Evolutionary conservation across 2,888 invertebrate genomes (phyloP).

Genomic region (Apeira syringaria): DNA sequence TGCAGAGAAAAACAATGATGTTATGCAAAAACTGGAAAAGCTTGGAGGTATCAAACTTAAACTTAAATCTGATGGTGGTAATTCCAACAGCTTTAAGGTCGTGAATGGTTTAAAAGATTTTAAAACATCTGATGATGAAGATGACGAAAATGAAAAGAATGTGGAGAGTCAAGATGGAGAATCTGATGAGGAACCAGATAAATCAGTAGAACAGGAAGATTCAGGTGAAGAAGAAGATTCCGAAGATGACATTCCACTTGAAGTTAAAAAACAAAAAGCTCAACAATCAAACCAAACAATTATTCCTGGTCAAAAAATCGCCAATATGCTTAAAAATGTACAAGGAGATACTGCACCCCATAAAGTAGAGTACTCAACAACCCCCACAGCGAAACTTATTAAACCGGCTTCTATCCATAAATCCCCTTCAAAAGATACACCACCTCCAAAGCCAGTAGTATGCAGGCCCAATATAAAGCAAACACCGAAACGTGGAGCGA

Average conservation of each 20-base stretch:
- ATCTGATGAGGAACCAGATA: constrained; percentile 47
- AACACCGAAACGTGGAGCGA: constrained; percentile 67
- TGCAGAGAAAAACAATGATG: constrained; percentile 35
- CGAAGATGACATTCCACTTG: constrained; percentile 38
- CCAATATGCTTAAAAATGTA: constrained; percentile 41
- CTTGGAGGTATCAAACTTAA: constrained; percentile 76
- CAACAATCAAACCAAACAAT: constrained; percentile 10
- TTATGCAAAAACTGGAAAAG: constrained; percentile 67
- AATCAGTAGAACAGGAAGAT: constrained; percentile 41
- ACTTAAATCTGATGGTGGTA: constrained; percentile 70
- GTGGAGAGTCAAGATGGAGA: constrained; percentile 48
- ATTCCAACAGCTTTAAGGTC: constrained; percentile 68
- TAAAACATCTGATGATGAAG: constrained; percentile 69
- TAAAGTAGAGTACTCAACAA: constrained; percentile 41
- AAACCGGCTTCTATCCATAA: constrained; percentile 37
- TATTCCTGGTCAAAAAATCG: constrained; percentile 17
- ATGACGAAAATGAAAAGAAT: constrained; percentile 52
- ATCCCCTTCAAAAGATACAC: constrained; percentile 38
- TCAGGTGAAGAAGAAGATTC: constrained; percentile 45
- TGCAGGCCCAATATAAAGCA: constrained; percentile 68
- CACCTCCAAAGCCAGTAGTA: constrained; percentile 41
- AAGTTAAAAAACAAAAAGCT: constrained; percentile 19
- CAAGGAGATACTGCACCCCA: constrained; percentile 44
- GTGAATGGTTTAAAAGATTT: constrained; percentile 74
- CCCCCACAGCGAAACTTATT: constrained; percentile 37